These are phyloP conservation scores for Agelastica alni DNA, from an alignment of 2,888 invertebrate species.

Conservation along the genomic window DNA sequence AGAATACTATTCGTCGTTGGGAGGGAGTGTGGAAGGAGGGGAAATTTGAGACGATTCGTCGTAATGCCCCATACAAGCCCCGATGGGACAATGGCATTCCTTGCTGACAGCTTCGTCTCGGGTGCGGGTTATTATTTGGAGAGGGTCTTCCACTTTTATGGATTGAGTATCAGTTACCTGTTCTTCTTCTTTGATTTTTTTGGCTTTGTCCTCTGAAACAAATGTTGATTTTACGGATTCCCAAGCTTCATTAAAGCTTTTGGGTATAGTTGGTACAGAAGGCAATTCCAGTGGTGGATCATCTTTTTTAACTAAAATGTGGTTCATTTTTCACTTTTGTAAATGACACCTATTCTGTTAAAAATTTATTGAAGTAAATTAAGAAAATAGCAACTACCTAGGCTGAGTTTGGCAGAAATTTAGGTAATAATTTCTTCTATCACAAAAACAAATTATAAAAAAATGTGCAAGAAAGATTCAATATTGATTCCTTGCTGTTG, in stretches of 20 bases:
- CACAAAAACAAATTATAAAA: too few relatives aligned
- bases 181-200: conserved; percentile 17
- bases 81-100: conserved; percentile 47
- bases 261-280: conserved; percentile 63
- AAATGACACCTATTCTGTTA: too few relatives aligned
- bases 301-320: conserved; percentile 69
- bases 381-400: too few relatives aligned
- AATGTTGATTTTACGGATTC: conserved; percentile 44
- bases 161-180: conserved; percentile 29
- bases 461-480: background rate
- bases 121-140: conserved; percentile 18
- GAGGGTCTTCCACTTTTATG: conserved; percentile 18
- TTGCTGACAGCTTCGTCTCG: conserved; percentile 30
- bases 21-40: too few relatives aligned
- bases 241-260: conserved; percentile 62
- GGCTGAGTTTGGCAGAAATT: too few relatives aligned
- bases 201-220: conserved; percentile 46
- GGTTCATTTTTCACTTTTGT: too few relatives aligned
- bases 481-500: too few relatives aligned
- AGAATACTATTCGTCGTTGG: too few relatives aligned
- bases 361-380: too few relatives aligned
- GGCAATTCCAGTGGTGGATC: conserved; percentile 69
- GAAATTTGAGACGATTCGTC: too few relatives aligned
- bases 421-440: too few relatives aligned
- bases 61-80: conserved; percentile 40